Evolutionary conservation across 2,888 invertebrate species (phyloP), one percentile per base, ranked within the genome.

Genomic region (Odontocolon sp.): DNA sequence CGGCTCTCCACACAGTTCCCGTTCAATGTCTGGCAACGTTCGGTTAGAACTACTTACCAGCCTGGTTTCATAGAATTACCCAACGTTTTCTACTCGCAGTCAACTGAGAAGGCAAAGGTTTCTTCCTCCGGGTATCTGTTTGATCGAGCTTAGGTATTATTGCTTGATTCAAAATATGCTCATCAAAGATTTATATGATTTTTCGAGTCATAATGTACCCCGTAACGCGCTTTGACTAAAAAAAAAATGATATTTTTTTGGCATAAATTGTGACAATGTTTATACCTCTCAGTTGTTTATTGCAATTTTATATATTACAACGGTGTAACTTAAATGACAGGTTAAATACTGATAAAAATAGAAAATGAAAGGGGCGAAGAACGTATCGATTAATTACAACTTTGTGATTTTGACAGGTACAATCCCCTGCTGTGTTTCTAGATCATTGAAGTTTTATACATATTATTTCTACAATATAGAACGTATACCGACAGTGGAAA

Each of bases 21-120:
- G 72, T 36, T 50, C 31, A 28, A 28, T 26, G 73, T 59, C 77
- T 52, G 70, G 70, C 70, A 40, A 54, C 61, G 21, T 45, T 57
- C 45, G 66, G 77, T 64, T 74, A 42, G 57, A 56, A 77, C 73
- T 67, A 79, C 79, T 79, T 74, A 57, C 67, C 73, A 40, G 14
- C 38, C 63, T 63, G 40, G 8, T 42, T 47, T 47, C 9, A 40
- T 52, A 5, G 31, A 23, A 79, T 70, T 70, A 70, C 73, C 70
- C 59, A 2, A 47, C 26, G 63, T 18, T 59, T 33, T 50, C 6
- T 26, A 21, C 18, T 8, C 38, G n/a, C 52, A 47, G 26, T 31
- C 64, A 38, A 45, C 50, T 14, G 38, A 56, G 9, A 57, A 38
- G 36, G 59, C 33, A 18, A 56, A 14, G 21, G 21, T 40, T 14